Base-by-base conservation (phyloP, 2,888 invertebrate species). In the Azorinus chamasolen region DNA sequence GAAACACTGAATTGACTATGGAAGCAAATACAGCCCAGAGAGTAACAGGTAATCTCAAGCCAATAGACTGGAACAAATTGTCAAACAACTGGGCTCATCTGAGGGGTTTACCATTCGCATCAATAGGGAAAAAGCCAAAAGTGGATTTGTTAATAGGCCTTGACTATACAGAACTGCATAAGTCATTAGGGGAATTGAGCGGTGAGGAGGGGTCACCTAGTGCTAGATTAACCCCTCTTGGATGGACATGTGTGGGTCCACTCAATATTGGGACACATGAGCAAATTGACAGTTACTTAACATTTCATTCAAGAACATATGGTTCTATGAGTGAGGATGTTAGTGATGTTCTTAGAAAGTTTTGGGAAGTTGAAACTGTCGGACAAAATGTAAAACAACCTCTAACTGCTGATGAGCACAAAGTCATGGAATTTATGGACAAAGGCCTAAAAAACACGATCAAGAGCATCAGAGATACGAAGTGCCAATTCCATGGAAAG, bases 171-270 rank as follows among this genome's bases (percentile, higher is more conserved):
- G 75, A 75, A 18, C 55, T 78, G 22, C 71, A 64, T 39, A 53
- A 50, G 46, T 61, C 75, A 22, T 37, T 72, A 27, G 48, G 59
- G 53, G 74, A 78, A 61, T 37, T 74, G 1, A 41, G 53, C 27
- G 74, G 74, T 10, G 24, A 45, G 43, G 41, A 27, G 10, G 68
- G 74, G 4, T 78, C 69, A 37, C 82, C 75, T 14, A 51, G 65
- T 1, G 78, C 75, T 12, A 55, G 75, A 22, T 55, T 74, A 12
- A 82, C 74, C 1, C 74, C 74, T n/a, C 46, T 81, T 22, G 71
- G 74, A 22, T 81, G 70, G 77, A 80, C 73, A 20, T 72, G 72
- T 54, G 63, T 70, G n/a, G 73, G 73, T 5, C 46, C 46, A 46
- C 6, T 46, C 5, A 14, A 41, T 8, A 12, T 41, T 12, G 20